Base-by-base conservation (phyloP, 2,113 vertebrate genomes). In the Clarias magur region DNA sequence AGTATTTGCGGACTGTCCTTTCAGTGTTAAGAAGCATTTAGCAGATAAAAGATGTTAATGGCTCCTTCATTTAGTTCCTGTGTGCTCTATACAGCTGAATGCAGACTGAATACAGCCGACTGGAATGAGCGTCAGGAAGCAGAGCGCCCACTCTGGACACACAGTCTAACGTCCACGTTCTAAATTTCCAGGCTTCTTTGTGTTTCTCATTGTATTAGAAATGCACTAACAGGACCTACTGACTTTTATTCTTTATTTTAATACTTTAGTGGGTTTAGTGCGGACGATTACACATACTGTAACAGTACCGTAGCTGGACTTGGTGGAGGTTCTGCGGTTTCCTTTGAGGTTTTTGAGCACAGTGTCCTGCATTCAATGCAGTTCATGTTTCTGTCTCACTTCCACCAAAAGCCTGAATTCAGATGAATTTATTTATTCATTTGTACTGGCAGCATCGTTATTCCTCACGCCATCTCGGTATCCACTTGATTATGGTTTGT, bases 41-140 rank as follows among this genome's bases (percentile, higher is more conserved):
- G 91, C 89, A 92, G 92, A 93, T 93, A 91, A 94, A 94, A 91
- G 93, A 92, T 92, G 93, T 92, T 92, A 94, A 93, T 94, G 91
- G 88, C 90, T 88, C 16, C 89, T 68, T 88, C 85, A 89, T 92
- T 91, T 91, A 89, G 83, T 88, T 89, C 90, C 89, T 93, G 93
- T 93, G 91, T 91, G 85, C 86, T 53, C 62, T 56, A 87, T 80
- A 91, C 88, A 84, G 84, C 85, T 12, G 62, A 67, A 80, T 53
- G 38, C 72, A 65, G 62, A 48, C 25, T 38, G 78, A 86, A 80
- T 72, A 62, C 67, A 48, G 62, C 27, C 3, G 17, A 54, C 84
- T 60, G 34, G 34, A 86, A 48, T 48, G 25, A 42, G 56, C 17
- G 6, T 19, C 67, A 72, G 53, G 15, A 63, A 62, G 65, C 34